Conservation (phyloP, 2,888 invertebrate species). For the Phania funesta region DNA sequence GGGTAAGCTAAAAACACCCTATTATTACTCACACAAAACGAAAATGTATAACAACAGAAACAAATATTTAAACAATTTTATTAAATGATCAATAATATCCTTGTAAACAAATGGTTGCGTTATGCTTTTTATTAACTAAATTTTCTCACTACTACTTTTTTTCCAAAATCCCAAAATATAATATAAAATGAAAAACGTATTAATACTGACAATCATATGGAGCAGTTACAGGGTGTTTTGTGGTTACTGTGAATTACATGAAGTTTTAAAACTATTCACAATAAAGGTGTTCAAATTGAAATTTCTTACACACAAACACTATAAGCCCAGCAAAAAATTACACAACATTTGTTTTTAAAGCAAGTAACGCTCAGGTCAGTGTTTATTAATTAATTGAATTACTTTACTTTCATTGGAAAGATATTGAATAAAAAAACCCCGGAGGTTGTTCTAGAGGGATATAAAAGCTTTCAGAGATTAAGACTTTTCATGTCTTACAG, state of each 20-base stretch:
- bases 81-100: no score
- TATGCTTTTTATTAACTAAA: not conserved
- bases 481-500: no score
- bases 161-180: not conserved
- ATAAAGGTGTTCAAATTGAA: not conserved
- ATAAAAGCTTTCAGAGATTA: no score
- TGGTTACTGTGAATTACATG: not conserved
- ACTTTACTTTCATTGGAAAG: no score
- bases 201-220: constrained; percentile 4
- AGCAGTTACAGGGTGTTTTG: not conserved
- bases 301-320: no score
- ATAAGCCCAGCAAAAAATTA: no score
- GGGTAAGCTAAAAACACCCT: not conserved
- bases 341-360: no score
- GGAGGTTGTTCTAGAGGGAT: no score
- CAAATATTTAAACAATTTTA: not conserved
- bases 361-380: no score
- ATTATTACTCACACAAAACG: not conserved
- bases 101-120: not conserved
- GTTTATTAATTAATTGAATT: no score
- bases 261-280: not conserved
- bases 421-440: no score
- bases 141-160: not conserved
- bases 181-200: not conserved
- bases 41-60: not conserved